These are phyloP conservation scores for Epizoanthus scotinus DNA, from an alignment of 92 coral and sea anemone species.

Conservation along the genomic window DNA sequence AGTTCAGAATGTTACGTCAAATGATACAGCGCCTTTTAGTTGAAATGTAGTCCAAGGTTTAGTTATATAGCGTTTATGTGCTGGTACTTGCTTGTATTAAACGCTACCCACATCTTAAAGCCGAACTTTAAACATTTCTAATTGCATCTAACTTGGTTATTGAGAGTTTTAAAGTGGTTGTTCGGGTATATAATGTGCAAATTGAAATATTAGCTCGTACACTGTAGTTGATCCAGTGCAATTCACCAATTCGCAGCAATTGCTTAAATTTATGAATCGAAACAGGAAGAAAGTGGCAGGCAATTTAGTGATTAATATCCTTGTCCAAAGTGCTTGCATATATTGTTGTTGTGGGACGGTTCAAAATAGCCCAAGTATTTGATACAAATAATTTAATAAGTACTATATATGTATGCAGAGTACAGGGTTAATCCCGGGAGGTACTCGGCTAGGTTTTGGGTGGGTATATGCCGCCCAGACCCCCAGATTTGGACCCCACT, in stretches of 20 bases:
- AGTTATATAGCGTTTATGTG: neutral
- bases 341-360: no score
- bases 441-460: no score
- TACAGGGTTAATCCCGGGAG: no score
- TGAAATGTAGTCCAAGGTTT: neutral
- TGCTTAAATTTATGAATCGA: no score
- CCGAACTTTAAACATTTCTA: neutral
- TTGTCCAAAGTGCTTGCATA: neutral
- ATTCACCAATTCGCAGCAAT: no score
- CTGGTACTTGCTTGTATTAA: neutral
- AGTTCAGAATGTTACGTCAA: neutral
- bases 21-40: slow-evolving; percentile 8
- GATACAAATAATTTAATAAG: no score
- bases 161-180: slow-evolving; percentile 2
- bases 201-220: neutral
- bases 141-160: slow-evolving; percentile 6
- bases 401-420: no score
- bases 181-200: neutral
- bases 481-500: no score
- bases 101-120: neutral
- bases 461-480: no score
- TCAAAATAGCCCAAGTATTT: no score
- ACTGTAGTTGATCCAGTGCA: no score
- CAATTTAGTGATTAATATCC: neutral
- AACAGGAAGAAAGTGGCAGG: neutral